Evolutionary conservation across 2,888 invertebrate species (phyloP).

Genomic region (Stenodema calcarata): DNA sequence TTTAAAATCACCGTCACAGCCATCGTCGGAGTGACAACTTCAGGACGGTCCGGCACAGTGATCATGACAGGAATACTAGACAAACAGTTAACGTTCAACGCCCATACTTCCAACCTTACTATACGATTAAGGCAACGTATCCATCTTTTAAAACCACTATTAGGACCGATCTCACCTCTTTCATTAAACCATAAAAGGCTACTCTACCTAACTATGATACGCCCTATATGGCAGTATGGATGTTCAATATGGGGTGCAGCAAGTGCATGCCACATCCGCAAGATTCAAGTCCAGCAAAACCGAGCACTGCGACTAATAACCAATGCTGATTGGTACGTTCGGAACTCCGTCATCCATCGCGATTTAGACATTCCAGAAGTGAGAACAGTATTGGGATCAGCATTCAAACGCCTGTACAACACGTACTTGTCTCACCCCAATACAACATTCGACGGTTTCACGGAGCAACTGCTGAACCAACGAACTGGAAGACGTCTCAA

Average conservation of each 20-base stretch:
- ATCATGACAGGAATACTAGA: too few species aligned
- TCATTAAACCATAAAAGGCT: not conserved
- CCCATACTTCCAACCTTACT: not conserved
- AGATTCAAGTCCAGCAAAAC: not conserved
- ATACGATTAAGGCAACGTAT: not conserved
- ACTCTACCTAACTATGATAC: not conserved
- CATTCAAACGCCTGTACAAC: too few species aligned
- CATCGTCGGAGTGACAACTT: too few species aligned
- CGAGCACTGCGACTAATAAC: not conserved
- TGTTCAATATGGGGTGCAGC: not conserved
- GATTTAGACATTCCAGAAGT: not conserved
- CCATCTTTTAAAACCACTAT: not conserved
- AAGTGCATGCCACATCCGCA: not conserved
- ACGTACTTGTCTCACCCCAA: too few species aligned
- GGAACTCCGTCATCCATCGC: not conserved
- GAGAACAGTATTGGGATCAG: too few species aligned
- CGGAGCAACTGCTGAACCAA: too few species aligned
- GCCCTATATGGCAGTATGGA: slow-evolving; percentile 19
- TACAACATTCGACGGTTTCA: too few species aligned
- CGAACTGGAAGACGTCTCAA: too few species aligned
- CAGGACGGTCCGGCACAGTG: too few species aligned
- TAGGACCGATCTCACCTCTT: too few species aligned
- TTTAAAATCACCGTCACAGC: too few species aligned
- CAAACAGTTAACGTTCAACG: not conserved
- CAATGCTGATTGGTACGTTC: not conserved